phyloP scores from a whole-genome alignment of 2,888 invertebrate genomes.

The Acleris literana region DNA sequence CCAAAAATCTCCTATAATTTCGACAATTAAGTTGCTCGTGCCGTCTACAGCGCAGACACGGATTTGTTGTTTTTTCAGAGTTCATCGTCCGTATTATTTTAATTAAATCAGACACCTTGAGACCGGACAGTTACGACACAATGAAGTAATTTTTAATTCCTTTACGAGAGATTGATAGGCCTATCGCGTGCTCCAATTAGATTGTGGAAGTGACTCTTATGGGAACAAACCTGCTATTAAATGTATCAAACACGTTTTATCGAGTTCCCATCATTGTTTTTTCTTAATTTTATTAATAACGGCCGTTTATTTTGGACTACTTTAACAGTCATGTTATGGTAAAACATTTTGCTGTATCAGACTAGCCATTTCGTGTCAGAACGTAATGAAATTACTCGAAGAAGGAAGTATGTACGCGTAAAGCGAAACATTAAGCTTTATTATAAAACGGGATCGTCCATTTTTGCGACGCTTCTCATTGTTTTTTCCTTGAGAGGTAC shows the following conservation, averaged over 20 bases:
- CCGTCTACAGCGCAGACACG: constrained; percentile 22
- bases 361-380: too few species aligned
- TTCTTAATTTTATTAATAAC: constrained; percentile 56
- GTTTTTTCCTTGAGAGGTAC: not conserved
- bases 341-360: not conserved
- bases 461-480: not conserved
- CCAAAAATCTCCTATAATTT: constrained; percentile 4
- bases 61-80: constrained; percentile 38
- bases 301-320: constrained; percentile 52
- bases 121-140: constrained; percentile 44
- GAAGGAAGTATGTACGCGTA: too few species aligned
- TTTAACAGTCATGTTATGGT: constrained; percentile 13
- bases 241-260: constrained; percentile 38
- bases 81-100: constrained; percentile 48
- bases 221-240: constrained; percentile 60
- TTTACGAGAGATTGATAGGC: constrained; percentile 62
- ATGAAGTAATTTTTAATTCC: constrained; percentile 52
- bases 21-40: constrained; percentile 6
- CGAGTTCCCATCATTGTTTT: constrained; percentile 58
- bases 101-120: constrained; percentile 45
- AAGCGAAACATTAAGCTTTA: too few species aligned
- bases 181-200: constrained; percentile 72
- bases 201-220: constrained; percentile 52
- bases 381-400: too few species aligned
- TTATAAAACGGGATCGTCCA: not conserved